Conservation (phyloP, 1,140 invertebrate species). For the Zophobas morio region DNA sequence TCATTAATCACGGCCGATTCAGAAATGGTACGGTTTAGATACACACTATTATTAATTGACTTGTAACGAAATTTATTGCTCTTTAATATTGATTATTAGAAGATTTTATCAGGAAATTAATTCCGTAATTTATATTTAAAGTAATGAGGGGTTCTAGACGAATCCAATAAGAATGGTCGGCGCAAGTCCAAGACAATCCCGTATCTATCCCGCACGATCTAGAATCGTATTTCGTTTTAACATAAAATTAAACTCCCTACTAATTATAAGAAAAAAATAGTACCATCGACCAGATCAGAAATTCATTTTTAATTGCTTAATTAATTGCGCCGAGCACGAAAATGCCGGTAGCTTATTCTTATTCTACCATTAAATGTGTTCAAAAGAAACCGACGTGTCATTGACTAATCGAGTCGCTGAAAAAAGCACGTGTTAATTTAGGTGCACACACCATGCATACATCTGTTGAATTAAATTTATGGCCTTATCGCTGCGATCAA, state of each 20-base stretch:
- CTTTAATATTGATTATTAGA: conserved; percentile 40
- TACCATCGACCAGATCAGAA: conserved; percentile 23
- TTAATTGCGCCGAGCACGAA: conserved; percentile 20
- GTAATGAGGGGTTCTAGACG: conserved; percentile 25
- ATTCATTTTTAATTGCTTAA: conserved; percentile 34
- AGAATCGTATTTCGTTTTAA: conserved; percentile 19
- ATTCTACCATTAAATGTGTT: conserved; percentile 7
- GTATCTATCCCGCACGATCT: conserved; percentile 6
- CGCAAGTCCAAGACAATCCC: not conserved
- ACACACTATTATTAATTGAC: conserved; percentile 42
- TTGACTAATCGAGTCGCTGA: conserved; percentile 31
- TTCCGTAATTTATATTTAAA: conserved; percentile 38
- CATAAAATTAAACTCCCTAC: conserved; percentile 23
- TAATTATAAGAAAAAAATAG: conserved; percentile 30
- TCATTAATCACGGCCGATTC: conserved; percentile 35
- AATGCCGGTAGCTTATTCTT: conserved; percentile 34
- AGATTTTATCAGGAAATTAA: conserved; percentile 38
- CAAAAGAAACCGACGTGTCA: conserved; percentile 30
- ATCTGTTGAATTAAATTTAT: conserved; percentile 39
- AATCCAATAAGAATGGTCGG: conserved; percentile 16
- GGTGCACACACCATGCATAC: conserved; percentile 33
- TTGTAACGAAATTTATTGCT: conserved; percentile 44
- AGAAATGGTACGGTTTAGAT: conserved; percentile 13
- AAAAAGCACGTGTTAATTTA: conserved; percentile 39
- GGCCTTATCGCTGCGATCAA: conserved; percentile 20